Conservation (phyloP, 1,140 invertebrate genomes). For the Aethina tumida region DNA sequence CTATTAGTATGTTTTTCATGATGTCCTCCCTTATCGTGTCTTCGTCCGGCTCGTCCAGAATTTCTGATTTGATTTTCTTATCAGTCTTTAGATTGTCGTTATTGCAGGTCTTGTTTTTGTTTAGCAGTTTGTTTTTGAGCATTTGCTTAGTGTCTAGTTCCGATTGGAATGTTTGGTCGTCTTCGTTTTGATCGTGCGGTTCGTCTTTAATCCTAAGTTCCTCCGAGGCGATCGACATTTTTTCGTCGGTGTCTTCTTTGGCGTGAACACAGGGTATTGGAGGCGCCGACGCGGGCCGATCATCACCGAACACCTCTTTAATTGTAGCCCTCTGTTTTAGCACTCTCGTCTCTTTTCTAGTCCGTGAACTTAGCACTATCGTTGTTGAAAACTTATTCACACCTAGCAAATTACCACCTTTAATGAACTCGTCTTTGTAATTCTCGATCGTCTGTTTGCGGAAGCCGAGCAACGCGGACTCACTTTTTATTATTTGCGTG, state of each 20-base stretch:
- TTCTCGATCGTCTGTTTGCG: constrained; percentile 59
- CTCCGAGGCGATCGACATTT: constrained; percentile 16
- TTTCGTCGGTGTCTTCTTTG: constrained; percentile 13
- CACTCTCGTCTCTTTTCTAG: constrained; percentile 63
- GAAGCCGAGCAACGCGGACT: constrained; percentile 47
- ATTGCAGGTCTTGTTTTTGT: constrained; percentile 8
- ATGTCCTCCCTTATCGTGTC: constrained; percentile 17
- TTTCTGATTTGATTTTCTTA: constrained; percentile 20
- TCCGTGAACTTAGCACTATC: constrained; percentile 60
- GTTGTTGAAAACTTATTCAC: constrained; percentile 54
- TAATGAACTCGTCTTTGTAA: constrained; percentile 57
- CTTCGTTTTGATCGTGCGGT: constrained; percentile 5
- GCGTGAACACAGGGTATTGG: constrained; percentile 40
- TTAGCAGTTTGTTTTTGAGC: constrained; percentile 17
- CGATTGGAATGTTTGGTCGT: constrained; percentile 7
- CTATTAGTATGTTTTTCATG: constrained; percentile 19
- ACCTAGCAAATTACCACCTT: constrained; percentile 45
- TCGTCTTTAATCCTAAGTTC: constrained; percentile 11
- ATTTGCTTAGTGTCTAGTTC: constrained; percentile 18
- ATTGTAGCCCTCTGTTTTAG: constrained; percentile 67
- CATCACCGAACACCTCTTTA: constrained; percentile 67
- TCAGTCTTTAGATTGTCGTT: constrained; percentile 18
- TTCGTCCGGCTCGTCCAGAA: constrained; percentile 31
- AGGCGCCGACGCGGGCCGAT: constrained; percentile 51
- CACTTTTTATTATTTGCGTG: constrained; percentile 42